Base-by-base conservation (phyloP, 1,140 invertebrate species). In the Nixonia krombeini region DNA sequence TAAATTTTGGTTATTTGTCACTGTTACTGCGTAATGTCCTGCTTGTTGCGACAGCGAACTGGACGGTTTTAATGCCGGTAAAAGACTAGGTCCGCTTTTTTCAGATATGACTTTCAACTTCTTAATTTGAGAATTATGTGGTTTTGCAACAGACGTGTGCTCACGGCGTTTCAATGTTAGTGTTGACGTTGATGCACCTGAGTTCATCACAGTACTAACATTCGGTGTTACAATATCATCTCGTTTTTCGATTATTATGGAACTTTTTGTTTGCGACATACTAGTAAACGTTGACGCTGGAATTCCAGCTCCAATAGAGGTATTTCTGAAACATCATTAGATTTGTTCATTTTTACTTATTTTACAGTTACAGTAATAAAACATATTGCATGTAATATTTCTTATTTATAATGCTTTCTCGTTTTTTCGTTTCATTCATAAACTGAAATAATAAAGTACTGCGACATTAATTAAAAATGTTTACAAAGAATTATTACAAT, bases 181-280 rank as follows among this genome's bases (percentile, higher is more conserved):
- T 2, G 66, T 58, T 10, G 74, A 35, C 1, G 72, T 73, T 4
- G 58, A 57, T 16, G 73, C 46, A 1, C 69, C 12, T 8, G 81
- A 67, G 16, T 84, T 87, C n/a, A 86, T 78, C 41, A 85, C 84
- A 41, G 88, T 86, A 68, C 86, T 89, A 13, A 91, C 88, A 71
- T 91, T 91, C 6, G 89, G 90, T 25, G 87, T 86, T 15, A 90
- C 85, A 15, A 92, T 88, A 65, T 92, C 91, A 66, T 94, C 90
- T 16, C 92, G 87, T 70, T 91, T 90, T 80, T 96, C 94, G 21
- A 96, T 91, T 3, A 93, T 86, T 63, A 96, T 96, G 31, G 90
- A 90, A 73, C 92, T 95, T 79, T 93, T 93, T 16, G 87, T 87
- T 74, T 93, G 92, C 1, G 90, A 91, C 0, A 91, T 92, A 25